Evolutionary conservation across 2,113 vertebrate genomes (phyloP).

Genomic region (Melanocharis versteri): DNA sequence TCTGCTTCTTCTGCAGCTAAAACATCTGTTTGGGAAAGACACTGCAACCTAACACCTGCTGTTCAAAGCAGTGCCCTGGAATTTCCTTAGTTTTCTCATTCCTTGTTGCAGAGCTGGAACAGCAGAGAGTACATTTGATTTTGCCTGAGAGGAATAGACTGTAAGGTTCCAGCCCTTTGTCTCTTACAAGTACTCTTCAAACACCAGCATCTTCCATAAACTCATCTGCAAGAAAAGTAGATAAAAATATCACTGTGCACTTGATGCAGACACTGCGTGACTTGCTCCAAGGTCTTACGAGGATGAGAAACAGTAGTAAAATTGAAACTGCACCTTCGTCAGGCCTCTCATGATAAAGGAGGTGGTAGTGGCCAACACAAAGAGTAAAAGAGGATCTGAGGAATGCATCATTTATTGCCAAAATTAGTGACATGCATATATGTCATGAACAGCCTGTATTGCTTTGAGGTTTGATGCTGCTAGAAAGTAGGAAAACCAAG

Average conservation of each 20-base stretch:
- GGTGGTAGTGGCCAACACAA: neutral
- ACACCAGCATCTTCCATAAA: neutral
- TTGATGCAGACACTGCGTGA: neutral
- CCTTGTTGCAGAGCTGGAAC: neutral
- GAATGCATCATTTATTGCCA: neutral
- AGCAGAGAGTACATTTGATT: neutral
- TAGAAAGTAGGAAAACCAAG: neutral
- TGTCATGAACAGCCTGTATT: neutral
- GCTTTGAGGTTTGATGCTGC: neutral
- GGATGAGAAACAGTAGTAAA: neutral
- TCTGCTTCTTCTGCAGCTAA: neutral
- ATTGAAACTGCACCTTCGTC: neutral
- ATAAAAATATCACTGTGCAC: neutral
- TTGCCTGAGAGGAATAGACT: neutral
- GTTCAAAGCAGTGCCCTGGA: neutral
- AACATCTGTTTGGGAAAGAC: neutral
- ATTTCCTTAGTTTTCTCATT: neutral
- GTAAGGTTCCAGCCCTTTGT: neutral
- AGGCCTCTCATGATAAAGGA: neutral
- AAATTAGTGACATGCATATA: neutral
- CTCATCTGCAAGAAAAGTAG: neutral
- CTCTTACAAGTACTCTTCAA: neutral
- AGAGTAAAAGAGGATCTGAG: neutral
- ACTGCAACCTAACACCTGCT: neutral
- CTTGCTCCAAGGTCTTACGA: neutral